Conservation (phyloP, 2,797 vertebrate genomes). For the Synaphobranchus kaupii region DNA sequence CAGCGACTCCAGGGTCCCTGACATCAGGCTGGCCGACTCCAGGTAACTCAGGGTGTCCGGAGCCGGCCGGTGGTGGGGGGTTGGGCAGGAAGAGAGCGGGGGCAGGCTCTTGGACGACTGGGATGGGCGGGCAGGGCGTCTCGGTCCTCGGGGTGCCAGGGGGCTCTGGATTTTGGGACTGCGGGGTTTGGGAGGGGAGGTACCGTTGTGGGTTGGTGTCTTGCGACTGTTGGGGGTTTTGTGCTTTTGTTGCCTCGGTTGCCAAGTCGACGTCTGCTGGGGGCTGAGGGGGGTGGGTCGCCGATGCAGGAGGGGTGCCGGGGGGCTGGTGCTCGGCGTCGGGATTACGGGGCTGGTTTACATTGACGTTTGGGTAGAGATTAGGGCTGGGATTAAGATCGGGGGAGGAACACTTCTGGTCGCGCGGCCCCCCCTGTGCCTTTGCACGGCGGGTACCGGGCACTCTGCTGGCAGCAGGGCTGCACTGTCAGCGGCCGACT, state of each 20-base stretch:
- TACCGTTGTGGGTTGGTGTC: constrained; percentile 48
- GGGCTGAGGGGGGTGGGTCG: constrained; percentile 22
- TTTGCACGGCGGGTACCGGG: constrained; percentile 35
- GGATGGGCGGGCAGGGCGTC: constrained; percentile 58
- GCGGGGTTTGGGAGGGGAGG: constrained; percentile 46
- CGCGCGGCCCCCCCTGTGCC: constrained; percentile 30
- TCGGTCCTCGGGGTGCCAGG: constrained; percentile 51
- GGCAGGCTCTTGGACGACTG: constrained; percentile 68
- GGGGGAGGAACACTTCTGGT: constrained; percentile 2
- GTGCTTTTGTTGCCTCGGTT: constrained; percentile 53
- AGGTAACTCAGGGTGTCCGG: constrained; percentile 84
- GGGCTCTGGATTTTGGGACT: constrained; percentile 32
- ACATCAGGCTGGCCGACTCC: constrained; percentile 90
- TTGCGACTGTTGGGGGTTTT: constrained; percentile 42
- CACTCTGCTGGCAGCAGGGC: constrained; percentile 27
- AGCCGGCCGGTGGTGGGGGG: constrained; percentile 58
- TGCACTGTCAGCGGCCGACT: constrained; percentile 24
- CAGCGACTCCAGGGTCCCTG: constrained; percentile 87
- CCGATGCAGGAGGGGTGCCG: constrained; percentile 32
- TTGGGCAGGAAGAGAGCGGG: constrained; percentile 37
- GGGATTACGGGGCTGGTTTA: constrained; percentile 60
- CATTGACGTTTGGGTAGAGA: constrained; percentile 65
- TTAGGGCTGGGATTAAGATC: constrained; percentile 57
- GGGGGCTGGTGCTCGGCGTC: constrained; percentile 40
- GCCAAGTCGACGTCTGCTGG: constrained; percentile 39